Evolutionary conservation across 2,888 invertebrate genomes (phyloP).

Genomic region (Odontothrips loti): DNA sequence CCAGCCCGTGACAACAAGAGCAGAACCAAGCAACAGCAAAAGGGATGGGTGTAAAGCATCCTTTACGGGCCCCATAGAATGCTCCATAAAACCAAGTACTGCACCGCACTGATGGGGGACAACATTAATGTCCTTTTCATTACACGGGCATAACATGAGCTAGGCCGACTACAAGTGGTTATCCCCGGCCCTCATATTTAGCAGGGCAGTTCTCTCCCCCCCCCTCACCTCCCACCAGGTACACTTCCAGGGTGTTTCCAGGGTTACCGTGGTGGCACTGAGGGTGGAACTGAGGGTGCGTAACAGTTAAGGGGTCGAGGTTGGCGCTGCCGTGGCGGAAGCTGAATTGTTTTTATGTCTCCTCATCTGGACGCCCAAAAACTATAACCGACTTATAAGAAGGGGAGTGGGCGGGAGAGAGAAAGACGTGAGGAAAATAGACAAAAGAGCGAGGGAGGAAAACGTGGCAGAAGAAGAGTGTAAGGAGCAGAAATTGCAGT

Average conservation of each 20-base stretch:
- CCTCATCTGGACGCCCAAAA: no score
- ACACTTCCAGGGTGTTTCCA: not conserved
- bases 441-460: not conserved
- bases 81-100: not conserved
- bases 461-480: not conserved
- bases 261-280: not conserved
- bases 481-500: no score
- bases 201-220: not conserved
- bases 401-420: no score
- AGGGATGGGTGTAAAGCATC: conserved; percentile 4
- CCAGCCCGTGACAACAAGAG: no score
- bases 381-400: no score
- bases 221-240: not conserved
- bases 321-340: no score
- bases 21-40: not conserved
- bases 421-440: not conserved
- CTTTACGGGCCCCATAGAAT: conserved; percentile 17
- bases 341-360: no score
- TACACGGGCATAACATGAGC: conserved; percentile 10
- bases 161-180: not conserved
- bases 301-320: no score
- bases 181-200: not conserved
- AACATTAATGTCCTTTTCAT: conserved; percentile 17
- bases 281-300: no score
- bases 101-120: not conserved